Base-by-base conservation (phyloP, 2,888 invertebrate species). In the Spisula subtruncata region DNA sequence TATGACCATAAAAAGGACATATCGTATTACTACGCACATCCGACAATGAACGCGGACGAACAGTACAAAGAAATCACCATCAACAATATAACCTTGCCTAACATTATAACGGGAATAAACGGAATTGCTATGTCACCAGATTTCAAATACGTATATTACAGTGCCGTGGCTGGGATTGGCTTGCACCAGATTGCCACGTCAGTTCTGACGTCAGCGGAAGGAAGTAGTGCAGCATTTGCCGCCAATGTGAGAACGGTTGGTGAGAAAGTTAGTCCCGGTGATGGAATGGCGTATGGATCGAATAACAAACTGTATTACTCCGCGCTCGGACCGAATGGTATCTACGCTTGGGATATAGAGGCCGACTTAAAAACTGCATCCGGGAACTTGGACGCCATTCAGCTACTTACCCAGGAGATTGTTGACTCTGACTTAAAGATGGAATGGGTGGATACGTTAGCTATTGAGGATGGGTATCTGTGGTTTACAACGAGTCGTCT, bases 41-140 rank as follows among this genome's bases (percentile, higher is more conserved):
- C 86, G 0, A 88, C 88, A 35, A 94, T 94, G 93, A 81, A 83
- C 16, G 90, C 90, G 5, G 90, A 88, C n/a, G 51, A 71, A 1
- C 35, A 88, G 16, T 92, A 92, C 66, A 81, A 54, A 18, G 91
- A 89, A 66, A 89, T 93, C 16, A 92, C 93, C 5, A 93, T 94
- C 29, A 81, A 90, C 12, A 90, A 92, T 16, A 84, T 89, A 5
- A 90, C 90, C 0, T 51, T 89, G n/a, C 79, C 75, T 0, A 86
- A 88, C 5, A 51, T 87, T 16, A 87, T 87, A 0, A 90, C 91
- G 1, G 94, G 94, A 20, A 94, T 94, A 20, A 93, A 94, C 81
- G 94, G 94, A 1, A 93, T 94, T 20, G 94, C 93, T 20, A 92
- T 94, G 88, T 94, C 94, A 4, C 90, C 93, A 5, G 93, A 94